Percentiles rank a stretch among this genome's conserved stretches.
Evolutionary conservation across 2,888 invertebrate genomes (phyloP).

Genomic region (Icerya purchasi): DNA sequence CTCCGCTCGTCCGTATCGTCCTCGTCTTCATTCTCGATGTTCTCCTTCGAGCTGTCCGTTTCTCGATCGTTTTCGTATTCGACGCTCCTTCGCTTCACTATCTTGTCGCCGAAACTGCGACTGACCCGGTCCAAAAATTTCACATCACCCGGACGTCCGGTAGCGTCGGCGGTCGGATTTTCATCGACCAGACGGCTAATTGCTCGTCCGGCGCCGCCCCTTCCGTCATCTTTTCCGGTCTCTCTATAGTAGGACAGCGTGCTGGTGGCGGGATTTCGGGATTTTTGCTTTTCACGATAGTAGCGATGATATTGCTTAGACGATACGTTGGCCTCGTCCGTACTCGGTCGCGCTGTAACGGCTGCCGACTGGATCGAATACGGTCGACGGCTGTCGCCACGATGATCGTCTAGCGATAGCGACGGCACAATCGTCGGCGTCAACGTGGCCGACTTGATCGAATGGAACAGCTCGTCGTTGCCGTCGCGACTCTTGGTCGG

Average conservation of each 20-base stretch:
- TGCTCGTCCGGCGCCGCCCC: neutral
- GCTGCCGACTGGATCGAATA: neutral
- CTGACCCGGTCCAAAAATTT: constrained; percentile 3
- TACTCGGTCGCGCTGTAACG: neutral
- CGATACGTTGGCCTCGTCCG: too few relatives aligned
- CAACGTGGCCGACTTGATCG: neutral
- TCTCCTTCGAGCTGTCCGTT: neutral
- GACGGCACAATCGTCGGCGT: neutral
- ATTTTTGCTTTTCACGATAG: constrained; percentile 2
- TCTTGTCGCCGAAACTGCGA: neutral
- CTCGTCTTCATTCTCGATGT: neutral
- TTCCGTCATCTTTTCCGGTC: neutral
- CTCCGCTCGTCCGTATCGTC: neutral
- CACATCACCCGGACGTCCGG: too few relatives aligned
- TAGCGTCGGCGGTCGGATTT: too few relatives aligned
- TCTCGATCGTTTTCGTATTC: neutral
- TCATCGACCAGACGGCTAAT: neutral
- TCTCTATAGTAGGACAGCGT: constrained; percentile 4
- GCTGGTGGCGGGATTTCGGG: constrained; percentile 1
- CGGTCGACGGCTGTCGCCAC: too few relatives aligned
- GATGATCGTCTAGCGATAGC: too few relatives aligned
- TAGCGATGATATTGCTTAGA: constrained; percentile 2
- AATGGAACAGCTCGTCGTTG: constrained; percentile 5
- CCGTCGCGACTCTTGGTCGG: neutral
- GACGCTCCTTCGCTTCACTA: constrained; percentile 1